A percentile compares a stretch with the other conserved stretches of the same genome.
Evolutionary conservation across 2,113 vertebrate genomes (phyloP).

Genomic region (Hippocampus zosterae): DNA sequence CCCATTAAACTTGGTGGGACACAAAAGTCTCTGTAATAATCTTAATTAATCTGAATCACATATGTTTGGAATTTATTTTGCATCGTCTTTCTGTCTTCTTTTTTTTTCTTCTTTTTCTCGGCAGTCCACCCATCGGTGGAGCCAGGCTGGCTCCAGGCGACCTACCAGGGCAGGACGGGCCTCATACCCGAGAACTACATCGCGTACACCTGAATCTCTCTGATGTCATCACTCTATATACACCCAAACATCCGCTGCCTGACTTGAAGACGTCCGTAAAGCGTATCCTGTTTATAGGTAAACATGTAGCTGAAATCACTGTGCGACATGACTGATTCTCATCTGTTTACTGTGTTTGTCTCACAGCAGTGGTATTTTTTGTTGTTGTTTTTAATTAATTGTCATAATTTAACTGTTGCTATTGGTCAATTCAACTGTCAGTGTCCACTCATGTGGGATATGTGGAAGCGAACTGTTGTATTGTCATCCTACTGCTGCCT

Average conservation of each 20-base stretch:
- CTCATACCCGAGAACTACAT: constrained; percentile 97
- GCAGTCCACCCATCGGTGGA: constrained; percentile 93
- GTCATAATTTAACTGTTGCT: constrained; percentile 35
- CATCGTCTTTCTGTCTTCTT: not conserved
- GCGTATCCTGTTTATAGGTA: constrained; percentile 7
- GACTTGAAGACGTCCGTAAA: constrained; percentile 1
- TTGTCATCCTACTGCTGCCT: constrained; percentile 9
- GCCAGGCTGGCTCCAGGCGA: constrained; percentile 96
- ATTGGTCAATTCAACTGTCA: not conserved
- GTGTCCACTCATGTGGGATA: constrained; percentile 6
- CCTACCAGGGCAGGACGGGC: constrained; percentile 91
- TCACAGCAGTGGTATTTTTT: constrained; percentile 6
- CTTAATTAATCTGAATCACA: too few species aligned
- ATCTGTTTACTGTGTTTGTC: constrained; percentile 28
- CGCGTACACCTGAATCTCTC: constrained; percentile 60
- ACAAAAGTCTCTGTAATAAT: too few species aligned
- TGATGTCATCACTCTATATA: constrained; percentile 38
- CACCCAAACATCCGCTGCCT: constrained; percentile 32
- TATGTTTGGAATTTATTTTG: too few species aligned
- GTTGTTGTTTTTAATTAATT: constrained; percentile 25
- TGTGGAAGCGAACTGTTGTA: not conserved
- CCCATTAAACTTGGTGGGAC: too few species aligned
- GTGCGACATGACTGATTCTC: constrained; percentile 17
- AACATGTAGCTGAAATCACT: constrained; percentile 33
- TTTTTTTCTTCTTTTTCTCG: constrained; percentile 42